Base-by-base conservation (phyloP, 2,888 invertebrate genomes). In the Noctua fimbriata region DNA sequence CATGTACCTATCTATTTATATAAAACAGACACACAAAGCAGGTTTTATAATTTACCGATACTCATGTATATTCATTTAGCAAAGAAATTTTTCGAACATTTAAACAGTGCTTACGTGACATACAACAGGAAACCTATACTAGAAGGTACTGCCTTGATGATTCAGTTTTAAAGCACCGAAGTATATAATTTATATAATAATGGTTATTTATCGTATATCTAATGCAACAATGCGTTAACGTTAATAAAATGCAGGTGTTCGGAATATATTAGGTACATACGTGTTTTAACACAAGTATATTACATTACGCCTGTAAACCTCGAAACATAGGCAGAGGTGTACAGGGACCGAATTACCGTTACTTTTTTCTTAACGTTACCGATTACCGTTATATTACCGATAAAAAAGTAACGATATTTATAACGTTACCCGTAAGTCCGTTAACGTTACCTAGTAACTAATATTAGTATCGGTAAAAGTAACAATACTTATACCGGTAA, bases 51-150 rank as follows among this genome's bases (percentile, higher is more conserved):
- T 9, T 18, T 14, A 32, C 16, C 55, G 58, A 66, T 41, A 63
- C 24, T 14, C 21, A 63, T 41, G 6, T 18, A 55, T 69, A 55
- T 55, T 70, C 1, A 72, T 72, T 69, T 65, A 28, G 28, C 66
- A 73, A 73, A 73, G n/a, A 47, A 67, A 14, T 73, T 63, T 36
- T 10, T 63, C 6, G 41, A 60, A 32, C 49, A 65, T 82, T 63
- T 58, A 36, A 10, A 14, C 12, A 0, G 58, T 74, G 76, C 52
- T 69, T 77, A 84, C 76, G 83, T 81, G 84, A 84, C 84, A 5
- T 5, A 41, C 44, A 6, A 14, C 84, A 84, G 74, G 71, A 69
- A 71, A n/a, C 32, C 7, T 12, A 12, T 24, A 71, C n/a, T 5
- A 10, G n/a, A n/a, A 82, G n/a, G 36, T 65, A 52, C n/a, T 69